Percentiles rank a stretch among this genome's conserved stretches.
Conservation (phyloP, 1,140 invertebrate genomes). For the Plectrocnemia conspersa region DNA sequence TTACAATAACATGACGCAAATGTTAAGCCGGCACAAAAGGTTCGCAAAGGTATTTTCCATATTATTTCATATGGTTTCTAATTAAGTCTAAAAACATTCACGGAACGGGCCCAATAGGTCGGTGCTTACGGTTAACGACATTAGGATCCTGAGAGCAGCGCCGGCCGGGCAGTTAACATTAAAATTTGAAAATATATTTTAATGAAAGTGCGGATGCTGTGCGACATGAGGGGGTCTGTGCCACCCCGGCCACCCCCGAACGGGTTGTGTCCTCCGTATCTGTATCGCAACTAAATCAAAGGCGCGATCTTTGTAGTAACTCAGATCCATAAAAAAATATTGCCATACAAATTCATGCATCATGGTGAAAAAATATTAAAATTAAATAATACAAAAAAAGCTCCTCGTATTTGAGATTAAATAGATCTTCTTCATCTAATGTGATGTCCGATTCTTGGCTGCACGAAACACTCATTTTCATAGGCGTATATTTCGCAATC, state of each 20-base stretch:
- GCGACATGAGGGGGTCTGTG: slow-evolving; percentile 1
- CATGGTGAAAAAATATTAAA: too few species aligned
- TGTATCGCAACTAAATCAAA: slow-evolving; percentile 23
- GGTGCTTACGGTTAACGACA: slow-evolving; percentile 34
- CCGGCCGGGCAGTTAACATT: slow-evolving; percentile 31
- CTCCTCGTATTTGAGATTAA: too few species aligned
- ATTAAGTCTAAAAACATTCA: slow-evolving; percentile 37
- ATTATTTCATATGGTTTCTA: slow-evolving; percentile 37
- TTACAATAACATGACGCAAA: slow-evolving; percentile 35
- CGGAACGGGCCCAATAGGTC: slow-evolving; percentile 34
- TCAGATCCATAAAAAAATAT: too few species aligned
- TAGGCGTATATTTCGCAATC: too few species aligned
- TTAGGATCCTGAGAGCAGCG: slow-evolving; percentile 26
- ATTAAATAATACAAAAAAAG: too few species aligned
- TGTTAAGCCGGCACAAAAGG: slow-evolving; percentile 34
- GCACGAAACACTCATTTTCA: too few species aligned
- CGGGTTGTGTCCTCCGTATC: slow-evolving; percentile 11
- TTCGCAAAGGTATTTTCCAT: slow-evolving; percentile 32
- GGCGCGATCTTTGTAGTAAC: neutral
- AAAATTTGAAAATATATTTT: slow-evolving; percentile 37
- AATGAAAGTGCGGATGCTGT: slow-evolving; percentile 33
- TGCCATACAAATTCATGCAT: too few species aligned
- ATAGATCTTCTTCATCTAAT: too few species aligned
- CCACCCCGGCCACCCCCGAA: neutral
- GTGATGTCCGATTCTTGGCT: too few species aligned